Evolutionary conservation across 1,140 invertebrate species (phyloP).

Genomic region (Ceratina australensis): DNA sequence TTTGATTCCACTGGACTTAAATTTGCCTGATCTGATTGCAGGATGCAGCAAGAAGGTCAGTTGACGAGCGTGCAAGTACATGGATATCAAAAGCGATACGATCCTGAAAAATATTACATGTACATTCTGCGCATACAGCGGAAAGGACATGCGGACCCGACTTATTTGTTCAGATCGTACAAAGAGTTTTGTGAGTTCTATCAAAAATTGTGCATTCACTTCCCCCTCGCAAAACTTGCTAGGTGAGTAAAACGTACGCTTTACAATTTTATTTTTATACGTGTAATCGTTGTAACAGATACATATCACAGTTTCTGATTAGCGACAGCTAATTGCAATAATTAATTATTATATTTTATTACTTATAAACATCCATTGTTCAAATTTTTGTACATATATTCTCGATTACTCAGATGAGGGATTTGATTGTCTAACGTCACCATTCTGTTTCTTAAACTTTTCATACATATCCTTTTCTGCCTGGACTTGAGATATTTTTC

Average conservation of each 20-base stretch:
- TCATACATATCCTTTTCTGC: conserved; percentile 9
- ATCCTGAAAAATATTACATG: conserved; percentile 99
- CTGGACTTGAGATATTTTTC: conserved; percentile 40
- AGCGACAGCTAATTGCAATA: not conserved
- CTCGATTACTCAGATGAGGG: not conserved
- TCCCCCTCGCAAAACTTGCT: conserved; percentile 92
- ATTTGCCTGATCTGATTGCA: conserved; percentile 75
- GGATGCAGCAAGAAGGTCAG: conserved; percentile 93
- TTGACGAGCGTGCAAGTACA: conserved; percentile 92
- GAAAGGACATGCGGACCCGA: conserved; percentile 90
- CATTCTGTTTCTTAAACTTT: not conserved
- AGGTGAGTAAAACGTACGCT: conserved; percentile 81
- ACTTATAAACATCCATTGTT: not conserved
- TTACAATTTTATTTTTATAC: not conserved
- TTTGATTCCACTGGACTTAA: too few relatives aligned
- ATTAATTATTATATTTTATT: not conserved
- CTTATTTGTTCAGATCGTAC: conserved; percentile 94
- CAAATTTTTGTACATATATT: not conserved
- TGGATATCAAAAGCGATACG: conserved; percentile 96
- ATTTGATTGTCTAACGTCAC: not conserved
- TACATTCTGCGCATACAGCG: conserved; percentile 94
- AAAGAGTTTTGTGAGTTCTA: conserved; percentile 98
- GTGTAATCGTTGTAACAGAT: not conserved
- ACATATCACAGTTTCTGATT: not conserved
- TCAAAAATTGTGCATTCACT: conserved; percentile 94